phyloP scores from a whole-genome alignment of 2,113 vertebrate genomes.

The Heptranchias perlo region DNA sequence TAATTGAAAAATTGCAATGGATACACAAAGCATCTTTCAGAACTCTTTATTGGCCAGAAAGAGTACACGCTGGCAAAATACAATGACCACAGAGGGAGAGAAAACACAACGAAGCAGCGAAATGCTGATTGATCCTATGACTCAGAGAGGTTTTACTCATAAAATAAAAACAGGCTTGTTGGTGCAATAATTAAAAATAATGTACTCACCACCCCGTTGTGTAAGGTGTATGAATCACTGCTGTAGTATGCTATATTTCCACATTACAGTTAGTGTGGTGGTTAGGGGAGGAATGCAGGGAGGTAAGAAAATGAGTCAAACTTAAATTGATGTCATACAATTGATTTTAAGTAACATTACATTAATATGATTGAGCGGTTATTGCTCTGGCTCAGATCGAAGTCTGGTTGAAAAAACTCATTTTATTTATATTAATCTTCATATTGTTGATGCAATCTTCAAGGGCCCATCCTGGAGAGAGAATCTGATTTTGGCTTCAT shows the following conservation, averaged over 20 bases:
- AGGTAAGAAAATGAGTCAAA: not conserved
- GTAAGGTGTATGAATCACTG: conserved; percentile 20
- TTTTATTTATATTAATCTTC: not conserved
- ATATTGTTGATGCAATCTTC: not conserved
- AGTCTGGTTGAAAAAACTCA: not conserved
- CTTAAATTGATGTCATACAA: not conserved
- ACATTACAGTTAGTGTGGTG: not conserved
- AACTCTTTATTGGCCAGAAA: not conserved
- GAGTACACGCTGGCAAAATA: not conserved
- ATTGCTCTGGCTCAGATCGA: not conserved
- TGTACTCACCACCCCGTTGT: conserved; percentile 11
- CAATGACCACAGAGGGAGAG: not conserved
- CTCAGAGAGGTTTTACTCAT: conserved; percentile 25
- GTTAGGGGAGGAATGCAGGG: not conserved
- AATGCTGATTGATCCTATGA: conserved; percentile 13
- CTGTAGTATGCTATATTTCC: not conserved
- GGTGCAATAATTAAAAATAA: conserved; percentile 6
- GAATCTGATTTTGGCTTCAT: not conserved
- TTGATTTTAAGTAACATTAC: conserved; percentile 10
- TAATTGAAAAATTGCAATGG: conserved; percentile 9
- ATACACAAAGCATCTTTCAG: not conserved
- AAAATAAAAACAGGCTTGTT: conserved; percentile 25
- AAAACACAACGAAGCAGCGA: conserved; percentile 1
- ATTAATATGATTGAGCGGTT: not conserved
- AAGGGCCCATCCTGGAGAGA: not conserved